Percentiles rank a stretch among this genome's conserved stretches.
Conservation (phyloP, 2,888 invertebrate genomes). For the Merodon equestris region DNA sequence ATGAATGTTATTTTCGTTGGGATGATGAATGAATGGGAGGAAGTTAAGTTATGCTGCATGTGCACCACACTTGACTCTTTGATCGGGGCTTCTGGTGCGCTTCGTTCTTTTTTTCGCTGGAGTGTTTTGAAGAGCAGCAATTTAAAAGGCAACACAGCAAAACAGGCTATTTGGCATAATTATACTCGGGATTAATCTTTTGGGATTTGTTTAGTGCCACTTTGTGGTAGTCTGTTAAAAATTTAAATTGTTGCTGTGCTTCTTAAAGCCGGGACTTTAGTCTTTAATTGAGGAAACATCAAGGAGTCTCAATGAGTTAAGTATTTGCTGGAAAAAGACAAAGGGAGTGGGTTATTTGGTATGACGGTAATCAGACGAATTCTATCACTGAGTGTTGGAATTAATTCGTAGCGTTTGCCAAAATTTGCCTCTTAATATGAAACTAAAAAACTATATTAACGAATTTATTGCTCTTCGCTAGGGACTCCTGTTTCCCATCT, state of each 20-base stretch:
- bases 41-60: conserved; percentile 20
- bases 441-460: too few species aligned
- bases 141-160: conserved; percentile 34
- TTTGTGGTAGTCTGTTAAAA: conserved; percentile 21
- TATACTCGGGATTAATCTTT: conserved; percentile 27
- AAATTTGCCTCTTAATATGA: too few species aligned
- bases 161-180: conserved; percentile 36
- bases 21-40: conserved; percentile 54
- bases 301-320: too few species aligned
- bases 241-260: background rate
- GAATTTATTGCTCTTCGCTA: too few species aligned
- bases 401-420: too few species aligned
- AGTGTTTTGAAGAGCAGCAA: conserved; percentile 7
- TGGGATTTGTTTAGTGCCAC: conserved; percentile 2
- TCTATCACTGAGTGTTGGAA: too few species aligned
- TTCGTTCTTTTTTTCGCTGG: background rate
- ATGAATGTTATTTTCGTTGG: conserved; percentile 10
- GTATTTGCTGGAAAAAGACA: too few species aligned
- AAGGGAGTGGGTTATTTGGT: too few species aligned
- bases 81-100: conserved; percentile 3
- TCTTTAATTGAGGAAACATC: too few species aligned
- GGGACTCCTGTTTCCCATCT: too few species aligned
- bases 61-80: conserved; percentile 20
- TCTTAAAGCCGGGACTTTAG: too few species aligned
- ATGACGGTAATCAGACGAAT: too few species aligned